phyloP scores from a whole-genome alignment of 2,888 invertebrate species.

The Dicycla oo region DNA sequence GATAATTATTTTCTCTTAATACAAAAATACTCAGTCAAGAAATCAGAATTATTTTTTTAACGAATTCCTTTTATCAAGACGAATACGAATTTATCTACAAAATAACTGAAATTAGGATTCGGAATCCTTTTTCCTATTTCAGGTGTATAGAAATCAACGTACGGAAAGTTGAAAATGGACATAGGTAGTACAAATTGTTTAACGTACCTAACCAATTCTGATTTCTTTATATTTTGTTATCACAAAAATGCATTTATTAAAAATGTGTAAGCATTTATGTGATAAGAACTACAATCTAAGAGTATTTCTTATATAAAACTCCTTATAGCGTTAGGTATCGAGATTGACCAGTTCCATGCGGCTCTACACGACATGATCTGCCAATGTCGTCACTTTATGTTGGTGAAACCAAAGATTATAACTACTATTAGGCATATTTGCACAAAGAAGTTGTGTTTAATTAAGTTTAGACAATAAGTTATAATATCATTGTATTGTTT shows the following conservation, averaged over 20 bases:
- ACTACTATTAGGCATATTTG: constrained; percentile 90
- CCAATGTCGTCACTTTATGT: constrained; percentile 73
- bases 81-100: constrained; percentile 52
- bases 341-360: constrained; percentile 72
- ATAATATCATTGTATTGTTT: constrained; percentile 89
- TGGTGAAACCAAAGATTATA: constrained; percentile 89
- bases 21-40: constrained; percentile 41
- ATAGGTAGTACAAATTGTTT: constrained; percentile 21
- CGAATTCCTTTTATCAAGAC: constrained; percentile 16
- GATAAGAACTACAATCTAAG: constrained; percentile 62
- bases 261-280: constrained; percentile 61
- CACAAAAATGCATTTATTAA: constrained; percentile 64
- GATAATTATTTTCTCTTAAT: constrained; percentile 59
- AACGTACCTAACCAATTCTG: constrained; percentile 45
- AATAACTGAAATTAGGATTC: constrained; percentile 37
- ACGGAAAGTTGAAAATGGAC: constrained; percentile 7
- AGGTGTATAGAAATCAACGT: constrained; percentile 22
- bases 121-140: constrained; percentile 25
- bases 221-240: constrained; percentile 57
- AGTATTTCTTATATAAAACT: constrained; percentile 59
- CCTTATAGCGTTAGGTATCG: constrained; percentile 66
- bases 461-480: constrained; percentile 91
- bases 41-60: constrained; percentile 56
- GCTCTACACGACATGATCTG: constrained; percentile 65
- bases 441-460: constrained; percentile 91